Conservation (phyloP, 2,888 invertebrate genomes). For the Clitarchus hookeri region DNA sequence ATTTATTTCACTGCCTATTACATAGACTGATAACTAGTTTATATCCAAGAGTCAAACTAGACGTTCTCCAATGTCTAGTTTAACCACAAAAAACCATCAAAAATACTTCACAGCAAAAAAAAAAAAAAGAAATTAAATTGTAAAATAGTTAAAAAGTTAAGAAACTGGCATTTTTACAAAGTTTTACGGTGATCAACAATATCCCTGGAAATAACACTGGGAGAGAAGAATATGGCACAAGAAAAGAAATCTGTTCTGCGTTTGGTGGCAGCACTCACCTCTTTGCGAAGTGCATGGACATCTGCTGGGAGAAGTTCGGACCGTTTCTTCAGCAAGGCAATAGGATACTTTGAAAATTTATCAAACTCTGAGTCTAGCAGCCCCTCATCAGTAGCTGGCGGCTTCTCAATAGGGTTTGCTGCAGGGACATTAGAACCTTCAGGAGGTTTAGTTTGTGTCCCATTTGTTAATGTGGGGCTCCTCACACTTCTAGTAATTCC, state of each 20-base stretch:
- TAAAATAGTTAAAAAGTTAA: no score
- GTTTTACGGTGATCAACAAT: not conserved
- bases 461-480: not conserved
- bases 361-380: constrained; percentile 7
- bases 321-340: not conserved
- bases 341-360: not conserved
- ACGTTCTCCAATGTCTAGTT: no score
- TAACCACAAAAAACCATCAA: no score
- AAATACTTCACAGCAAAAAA: no score
- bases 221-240: constrained; percentile 15
- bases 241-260: constrained; percentile 15
- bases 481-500: not conserved
- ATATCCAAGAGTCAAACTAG: no score
- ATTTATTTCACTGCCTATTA: no score
- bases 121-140: no score
- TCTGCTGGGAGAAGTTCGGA: not conserved
- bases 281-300: constrained; percentile 4
- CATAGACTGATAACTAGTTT: no score
- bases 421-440: not conserved
- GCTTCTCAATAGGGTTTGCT: not conserved
- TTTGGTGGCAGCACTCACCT: not conserved
- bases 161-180: not conserved
- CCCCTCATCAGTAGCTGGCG: not conserved
- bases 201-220: not conserved
- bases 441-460: not conserved